phyloP scores from a whole-genome alignment of 2,888 invertebrate genomes.

The Nephrocerus scutellatus region DNA sequence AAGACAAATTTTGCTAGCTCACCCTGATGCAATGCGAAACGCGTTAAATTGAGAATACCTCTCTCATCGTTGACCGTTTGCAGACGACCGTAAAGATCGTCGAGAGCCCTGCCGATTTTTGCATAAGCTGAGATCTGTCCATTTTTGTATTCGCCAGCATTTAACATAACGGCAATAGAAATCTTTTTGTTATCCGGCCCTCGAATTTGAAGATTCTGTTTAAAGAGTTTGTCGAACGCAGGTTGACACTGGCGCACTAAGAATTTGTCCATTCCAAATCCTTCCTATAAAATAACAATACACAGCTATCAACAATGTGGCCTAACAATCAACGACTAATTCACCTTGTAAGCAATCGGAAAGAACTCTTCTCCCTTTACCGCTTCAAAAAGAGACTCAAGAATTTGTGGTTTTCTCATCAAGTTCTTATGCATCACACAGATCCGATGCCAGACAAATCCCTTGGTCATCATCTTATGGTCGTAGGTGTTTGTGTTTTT shows the following conservation, averaged over 20 bases:
- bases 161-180: conserved; percentile 29
- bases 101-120: conserved; percentile 29
- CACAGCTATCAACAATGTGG: neutral
- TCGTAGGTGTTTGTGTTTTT: conserved; percentile 31
- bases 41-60: conserved; percentile 34
- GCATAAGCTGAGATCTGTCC: conserved; percentile 34
- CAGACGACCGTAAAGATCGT: conserved; percentile 26
- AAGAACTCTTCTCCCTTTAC: conserved; percentile 35
- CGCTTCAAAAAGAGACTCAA: conserved; percentile 31
- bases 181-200: conserved; percentile 27
- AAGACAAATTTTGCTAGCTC: neutral
- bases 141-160: conserved; percentile 31
- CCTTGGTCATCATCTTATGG: conserved; percentile 24
- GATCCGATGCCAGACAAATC: conserved; percentile 37
- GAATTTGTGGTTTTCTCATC: conserved; percentile 26
- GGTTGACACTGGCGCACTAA: conserved; percentile 34
- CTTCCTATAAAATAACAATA: conserved; percentile 24
- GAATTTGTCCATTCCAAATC: conserved; percentile 30
- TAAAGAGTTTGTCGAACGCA: conserved; percentile 38
- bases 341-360: conserved; percentile 37
- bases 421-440: conserved; percentile 31
- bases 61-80: conserved; percentile 25
- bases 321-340: neutral
- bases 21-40: conserved; percentile 27
- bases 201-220: conserved; percentile 28